Base-by-base conservation (phyloP, 2,888 invertebrate species). In the Hypsopygia costalis region DNA sequence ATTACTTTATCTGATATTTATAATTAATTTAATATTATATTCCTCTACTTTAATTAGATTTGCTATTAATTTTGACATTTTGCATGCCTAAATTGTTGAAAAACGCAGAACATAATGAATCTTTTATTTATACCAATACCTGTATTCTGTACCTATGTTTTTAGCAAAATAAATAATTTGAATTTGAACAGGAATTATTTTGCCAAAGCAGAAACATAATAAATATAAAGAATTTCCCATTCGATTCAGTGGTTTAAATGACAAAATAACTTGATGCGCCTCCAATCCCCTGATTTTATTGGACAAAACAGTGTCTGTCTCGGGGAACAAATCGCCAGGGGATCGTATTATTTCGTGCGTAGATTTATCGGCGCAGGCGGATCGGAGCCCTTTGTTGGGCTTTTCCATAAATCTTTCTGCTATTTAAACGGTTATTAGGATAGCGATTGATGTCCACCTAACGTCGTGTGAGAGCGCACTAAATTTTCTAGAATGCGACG, bases 371-470 rank as follows among this genome's bases (percentile, higher is more conserved):
- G 69, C 69, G 67, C 69, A 70, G 67, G 60, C 65, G 73, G 75
- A 75, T 77, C 71, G 77, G 69, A 73, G 69, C 74, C 77, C 69
- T 81, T 85, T 83, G 81, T 85, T 78, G 80, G 83, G 77, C 55
- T 80, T 79, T 76, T 72, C 73, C 79, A 82, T 85, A 86, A 83
- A 83, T 86, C 82, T 79, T 72, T 70, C 68, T 70, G 72, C 79
- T 81, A 81, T 80, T 82, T 83, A 83, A 83, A 78, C 81, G 81
- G 78, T 81, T 86, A 85, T 85, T 82, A 83, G 80, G 81, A 78
- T 73, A 68, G 74, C 72, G 80, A 82, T 79, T 81, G 83, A 83
- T 81, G 76, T 74, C 68, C 74, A 58, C 53, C 53, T 58, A 63
- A 58, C 63, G 62, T 64, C 58, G 62, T 58, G 61, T 61, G 64